A percentile compares a stretch with the other conserved stretches of the same genome.
These are phyloP conservation scores for Schizotus pectinicornis DNA, from an alignment of 2,888 invertebrate genomes.

Conservation along the genomic window DNA sequence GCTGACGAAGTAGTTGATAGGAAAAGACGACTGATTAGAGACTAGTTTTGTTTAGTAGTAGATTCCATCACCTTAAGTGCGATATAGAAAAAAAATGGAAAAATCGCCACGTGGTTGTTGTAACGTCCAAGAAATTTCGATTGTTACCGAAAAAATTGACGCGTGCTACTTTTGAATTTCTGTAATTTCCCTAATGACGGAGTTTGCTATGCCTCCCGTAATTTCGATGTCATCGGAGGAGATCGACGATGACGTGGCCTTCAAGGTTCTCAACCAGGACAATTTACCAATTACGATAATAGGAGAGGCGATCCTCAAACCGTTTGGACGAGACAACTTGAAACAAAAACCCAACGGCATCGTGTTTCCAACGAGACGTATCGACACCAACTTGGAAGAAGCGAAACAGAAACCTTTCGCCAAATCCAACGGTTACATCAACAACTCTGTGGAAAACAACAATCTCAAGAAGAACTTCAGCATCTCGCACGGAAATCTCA, in stretches of 20 bases:
- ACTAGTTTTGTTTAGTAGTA: background rate
- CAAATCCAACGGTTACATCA: conserved; percentile 54
- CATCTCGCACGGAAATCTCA: conserved; percentile 59
- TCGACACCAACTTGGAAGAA: conserved; percentile 49
- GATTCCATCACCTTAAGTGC: too few relatives aligned
- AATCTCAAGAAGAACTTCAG: conserved; percentile 54
- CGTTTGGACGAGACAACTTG: conserved; percentile 51
- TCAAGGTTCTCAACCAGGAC: conserved; percentile 57
- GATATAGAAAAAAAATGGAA: background rate
- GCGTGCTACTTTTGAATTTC: background rate
- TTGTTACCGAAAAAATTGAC: conserved; percentile 1
- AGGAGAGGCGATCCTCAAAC: conserved; percentile 54
- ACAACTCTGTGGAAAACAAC: conserved; percentile 43
- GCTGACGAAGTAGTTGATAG: background rate
- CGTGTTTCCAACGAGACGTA: conserved; percentile 62
- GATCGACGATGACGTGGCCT: conserved; percentile 53
- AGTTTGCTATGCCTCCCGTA: conserved; percentile 43
- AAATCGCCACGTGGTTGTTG: background rate
- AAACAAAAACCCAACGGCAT: conserved; percentile 63
- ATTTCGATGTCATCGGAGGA: conserved; percentile 46
- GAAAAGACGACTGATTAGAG: background rate
- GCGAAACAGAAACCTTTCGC: conserved; percentile 49
- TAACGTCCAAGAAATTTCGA: background rate
- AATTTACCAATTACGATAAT: conserved; percentile 52
- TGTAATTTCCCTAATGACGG: conserved; percentile 17